These are phyloP conservation scores for Drosophila nasuta DNA, from an alignment of 1,140 invertebrate species.

Conservation along the genomic window DNA sequence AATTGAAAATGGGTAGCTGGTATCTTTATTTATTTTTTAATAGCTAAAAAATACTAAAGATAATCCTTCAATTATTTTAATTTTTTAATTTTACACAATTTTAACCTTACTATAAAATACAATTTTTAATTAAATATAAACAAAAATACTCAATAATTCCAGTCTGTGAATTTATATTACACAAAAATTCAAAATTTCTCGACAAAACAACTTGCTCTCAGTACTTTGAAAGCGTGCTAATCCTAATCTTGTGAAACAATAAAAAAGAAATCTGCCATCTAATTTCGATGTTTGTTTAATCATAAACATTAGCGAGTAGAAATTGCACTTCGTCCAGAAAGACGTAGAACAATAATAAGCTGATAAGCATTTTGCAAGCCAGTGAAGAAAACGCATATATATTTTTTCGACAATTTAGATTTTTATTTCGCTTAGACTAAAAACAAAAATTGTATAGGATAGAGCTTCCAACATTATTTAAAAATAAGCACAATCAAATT, in stretches of 20 bases:
- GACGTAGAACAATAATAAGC: not conserved
- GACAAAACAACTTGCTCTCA: too few relatives aligned
- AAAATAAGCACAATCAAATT: constrained; percentile 20
- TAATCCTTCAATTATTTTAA: too few relatives aligned
- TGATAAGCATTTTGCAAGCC: not conserved
- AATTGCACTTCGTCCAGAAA: not conserved
- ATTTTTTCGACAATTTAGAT: constrained; percentile 20
- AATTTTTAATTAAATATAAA: too few relatives aligned
- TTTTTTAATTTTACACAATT: too few relatives aligned
- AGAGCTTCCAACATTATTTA: constrained; percentile 9
- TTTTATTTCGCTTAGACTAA: constrained; percentile 26
- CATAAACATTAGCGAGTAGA: not conserved
- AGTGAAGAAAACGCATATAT: constrained; percentile 7
- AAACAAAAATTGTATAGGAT: constrained; percentile 23
- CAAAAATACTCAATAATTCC: too few relatives aligned
- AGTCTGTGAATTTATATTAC: too few relatives aligned
- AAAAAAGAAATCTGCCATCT: not conserved
- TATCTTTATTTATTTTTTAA: too few relatives aligned
- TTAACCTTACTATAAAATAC: too few relatives aligned
- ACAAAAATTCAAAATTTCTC: too few relatives aligned
- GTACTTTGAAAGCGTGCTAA: too few relatives aligned
- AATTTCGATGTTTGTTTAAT: not conserved
- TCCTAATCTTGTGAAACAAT: not conserved
- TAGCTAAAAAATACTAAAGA: too few relatives aligned
- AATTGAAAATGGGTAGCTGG: too few relatives aligned